A percentile compares a stretch with the other conserved stretches of the same genome.
Conservation (phyloP, 1,140 invertebrate genomes). For the Aradophagus sp. region DNA sequence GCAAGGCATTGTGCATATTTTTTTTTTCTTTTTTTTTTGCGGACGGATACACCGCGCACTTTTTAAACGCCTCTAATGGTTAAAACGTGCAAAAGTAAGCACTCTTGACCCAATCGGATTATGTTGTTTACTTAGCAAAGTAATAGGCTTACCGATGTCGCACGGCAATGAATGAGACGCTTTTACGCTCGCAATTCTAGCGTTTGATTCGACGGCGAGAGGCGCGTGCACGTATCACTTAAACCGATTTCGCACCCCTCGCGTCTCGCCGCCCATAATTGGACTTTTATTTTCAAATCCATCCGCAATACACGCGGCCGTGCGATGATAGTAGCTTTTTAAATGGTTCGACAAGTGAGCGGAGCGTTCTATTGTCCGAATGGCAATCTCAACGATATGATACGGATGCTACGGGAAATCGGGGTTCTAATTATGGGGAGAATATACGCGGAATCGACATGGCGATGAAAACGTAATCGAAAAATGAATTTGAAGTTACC, state of each 20-base stretch:
- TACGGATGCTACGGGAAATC: too few species aligned
- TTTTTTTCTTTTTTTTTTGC: too few species aligned
- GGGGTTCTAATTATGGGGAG: too few species aligned
- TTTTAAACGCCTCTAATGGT: constrained; percentile 42
- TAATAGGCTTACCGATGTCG: constrained; percentile 57
- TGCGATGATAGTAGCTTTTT: too few species aligned
- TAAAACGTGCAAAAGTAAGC: constrained; percentile 62
- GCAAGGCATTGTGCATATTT: constrained; percentile 10
- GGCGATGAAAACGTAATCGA: too few species aligned
- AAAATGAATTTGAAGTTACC: too few species aligned
- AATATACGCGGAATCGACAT: too few species aligned
- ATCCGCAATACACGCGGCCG: background rate
- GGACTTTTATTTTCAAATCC: background rate
- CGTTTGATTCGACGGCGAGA: constrained; percentile 20
- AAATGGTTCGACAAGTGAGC: too few species aligned
- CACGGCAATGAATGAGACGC: constrained; percentile 25
- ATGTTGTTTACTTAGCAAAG: constrained; percentile 53
- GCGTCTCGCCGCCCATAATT: background rate
- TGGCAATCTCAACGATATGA: too few species aligned
- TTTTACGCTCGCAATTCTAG: constrained; percentile 16
- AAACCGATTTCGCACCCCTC: constrained; percentile 5
- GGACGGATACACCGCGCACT: constrained; percentile 9
- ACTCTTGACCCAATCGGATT: constrained; percentile 60
- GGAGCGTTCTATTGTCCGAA: too few species aligned
- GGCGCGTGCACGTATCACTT: constrained; percentile 45